Base-by-base conservation (phyloP, 2,113 vertebrate species). In the Antennarius striatus region DNA sequence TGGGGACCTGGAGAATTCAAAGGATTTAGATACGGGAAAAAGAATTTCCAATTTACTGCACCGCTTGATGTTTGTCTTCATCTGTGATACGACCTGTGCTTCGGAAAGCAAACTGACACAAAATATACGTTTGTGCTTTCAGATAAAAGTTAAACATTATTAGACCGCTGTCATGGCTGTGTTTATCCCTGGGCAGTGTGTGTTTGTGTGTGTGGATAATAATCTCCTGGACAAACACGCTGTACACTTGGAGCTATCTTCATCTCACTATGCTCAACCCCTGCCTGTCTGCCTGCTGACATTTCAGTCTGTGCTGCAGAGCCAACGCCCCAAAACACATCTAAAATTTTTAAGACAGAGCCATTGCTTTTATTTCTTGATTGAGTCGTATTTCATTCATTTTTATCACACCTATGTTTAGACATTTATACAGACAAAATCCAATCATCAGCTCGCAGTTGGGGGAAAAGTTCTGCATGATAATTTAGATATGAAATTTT, bases 1-100 rank as follows among this genome's bases (percentile, higher is more conserved):
- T 86, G 80, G 92, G 92, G 92, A 93, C 90, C 88, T 89, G 85
- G 92, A 94, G 92, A 92, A 92, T 93, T 91, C 86, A 83, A 82
- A 87, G 89, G 90, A 91, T 93, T 94, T 92, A 91, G 89, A 90
- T 86, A 86, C 0, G 70, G 75, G 57, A 77, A 79, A 80, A 71
- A 80, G 65, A 81, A 87, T 90, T 93, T 92, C 91, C 87, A 92
- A 93, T 93, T 93, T 91, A 85, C 88, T 88, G 86, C 74, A 85
- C 88, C 79, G 88, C 87, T 91, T 91, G 89, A 91, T 92, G 91
- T 93, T 93, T 92, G 91, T 89, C 88, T 91, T 85, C 63, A 32
- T 89, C 88, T 90, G 79, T 76, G 82, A 61, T 74, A 53, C 60
- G 80, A 85, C 79, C 82, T 70, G 71, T 63, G 76, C 75, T 88